These are phyloP conservation scores for Amniataba percoides DNA, from an alignment of 2,797 vertebrate species.

Conservation along the genomic window DNA sequence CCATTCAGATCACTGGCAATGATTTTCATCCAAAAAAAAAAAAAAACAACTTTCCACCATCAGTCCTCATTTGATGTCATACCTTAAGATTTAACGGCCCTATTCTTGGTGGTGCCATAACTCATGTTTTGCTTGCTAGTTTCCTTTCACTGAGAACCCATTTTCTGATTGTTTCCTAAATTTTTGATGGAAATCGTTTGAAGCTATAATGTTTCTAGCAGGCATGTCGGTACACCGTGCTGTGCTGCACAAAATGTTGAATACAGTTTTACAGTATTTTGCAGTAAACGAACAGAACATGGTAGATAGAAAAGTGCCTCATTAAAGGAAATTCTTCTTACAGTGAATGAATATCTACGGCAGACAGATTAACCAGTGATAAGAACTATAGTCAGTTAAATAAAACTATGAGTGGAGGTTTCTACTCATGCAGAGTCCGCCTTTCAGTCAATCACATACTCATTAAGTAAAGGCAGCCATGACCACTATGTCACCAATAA, in stretches of 20 bases:
- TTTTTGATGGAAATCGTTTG: neutral
- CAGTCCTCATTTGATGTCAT: slow-evolving; percentile 30
- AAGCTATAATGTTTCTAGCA: neutral
- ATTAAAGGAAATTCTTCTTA: neutral
- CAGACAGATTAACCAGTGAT: neutral
- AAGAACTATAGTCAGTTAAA: neutral
- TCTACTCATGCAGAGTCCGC: neutral
- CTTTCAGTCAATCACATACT: slow-evolving; percentile 42
- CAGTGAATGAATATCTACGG: neutral
- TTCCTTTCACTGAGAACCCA: slow-evolving; percentile 5
- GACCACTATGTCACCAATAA: slow-evolving; percentile 57
- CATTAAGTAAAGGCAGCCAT: slow-evolving; percentile 49
- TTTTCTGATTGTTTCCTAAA: neutral
- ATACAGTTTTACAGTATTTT: neutral
- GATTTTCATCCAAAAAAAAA: slow-evolving; percentile 38
- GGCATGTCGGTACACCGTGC: no score
- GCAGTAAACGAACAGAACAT: neutral
- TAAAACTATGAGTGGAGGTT: neutral
- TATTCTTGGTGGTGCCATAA: neutral
- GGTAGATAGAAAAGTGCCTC: neutral
- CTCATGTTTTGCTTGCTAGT: neutral
- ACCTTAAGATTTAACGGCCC: slow-evolving; percentile 17
- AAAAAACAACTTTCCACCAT: slow-evolving; percentile 46
- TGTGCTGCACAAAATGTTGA: neutral
- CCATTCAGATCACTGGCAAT: slow-evolving; percentile 47